phyloP scores from a whole-genome alignment of 2,888 invertebrate species.

The Drosophila hamatofila region DNA sequence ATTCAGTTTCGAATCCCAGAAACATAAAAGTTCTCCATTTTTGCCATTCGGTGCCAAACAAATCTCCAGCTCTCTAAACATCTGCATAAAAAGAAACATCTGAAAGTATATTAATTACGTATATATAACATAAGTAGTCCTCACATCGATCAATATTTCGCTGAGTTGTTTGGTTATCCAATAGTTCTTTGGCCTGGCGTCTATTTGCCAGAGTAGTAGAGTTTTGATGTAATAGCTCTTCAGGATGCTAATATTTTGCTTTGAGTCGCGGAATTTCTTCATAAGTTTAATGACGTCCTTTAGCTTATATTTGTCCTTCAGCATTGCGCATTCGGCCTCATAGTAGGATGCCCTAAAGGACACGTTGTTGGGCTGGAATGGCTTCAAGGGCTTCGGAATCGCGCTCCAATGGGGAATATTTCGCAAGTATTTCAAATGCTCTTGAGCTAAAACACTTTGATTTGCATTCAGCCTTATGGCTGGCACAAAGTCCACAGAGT shows the following conservation, averaged over 20 bases:
- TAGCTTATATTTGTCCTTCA: constrained; percentile 61
- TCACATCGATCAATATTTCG: constrained; percentile 69
- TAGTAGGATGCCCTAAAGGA: constrained; percentile 78
- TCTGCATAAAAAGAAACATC: constrained; percentile 39
- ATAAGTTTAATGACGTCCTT: constrained; percentile 73
- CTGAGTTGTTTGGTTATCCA: constrained; percentile 58
- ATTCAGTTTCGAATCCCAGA: constrained; percentile 71
- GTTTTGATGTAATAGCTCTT: constrained; percentile 83
- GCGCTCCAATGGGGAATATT: constrained; percentile 69
- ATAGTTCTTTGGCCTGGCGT: constrained; percentile 34
- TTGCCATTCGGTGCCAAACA: constrained; percentile 26
- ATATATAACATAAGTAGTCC: constrained; percentile 7
- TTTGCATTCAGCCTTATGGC: constrained; percentile 63
- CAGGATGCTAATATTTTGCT: constrained; percentile 68
- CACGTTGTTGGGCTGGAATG: constrained; percentile 26
- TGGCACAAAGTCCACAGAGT: constrained; percentile 81
- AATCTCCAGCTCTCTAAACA: constrained; percentile 55
- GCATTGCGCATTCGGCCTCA: constrained; percentile 61
- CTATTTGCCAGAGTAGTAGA: constrained; percentile 71
- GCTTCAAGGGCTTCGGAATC: constrained; percentile 77
- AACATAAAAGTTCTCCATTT: constrained; percentile 57
- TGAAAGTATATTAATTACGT: too few relatives aligned
- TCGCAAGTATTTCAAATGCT: constrained; percentile 30
- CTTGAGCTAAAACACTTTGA: constrained; percentile 44
- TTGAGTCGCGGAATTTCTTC: constrained; percentile 77